These are phyloP conservation scores for Apoderus coryli DNA, from an alignment of 2,888 invertebrate genomes.

Conservation along the genomic window DNA sequence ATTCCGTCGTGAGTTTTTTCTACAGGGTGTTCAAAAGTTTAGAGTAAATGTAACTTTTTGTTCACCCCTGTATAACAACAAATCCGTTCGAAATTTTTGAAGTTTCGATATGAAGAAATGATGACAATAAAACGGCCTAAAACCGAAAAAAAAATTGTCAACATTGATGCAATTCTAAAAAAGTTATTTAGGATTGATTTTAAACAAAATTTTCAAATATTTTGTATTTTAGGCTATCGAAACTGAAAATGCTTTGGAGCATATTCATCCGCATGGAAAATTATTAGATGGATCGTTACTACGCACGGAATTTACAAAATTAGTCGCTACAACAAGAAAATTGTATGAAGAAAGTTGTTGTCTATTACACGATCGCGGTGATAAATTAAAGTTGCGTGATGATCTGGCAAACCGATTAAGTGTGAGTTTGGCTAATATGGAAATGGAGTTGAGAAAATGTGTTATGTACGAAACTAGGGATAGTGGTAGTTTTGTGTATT, in stretches of 20 bases:
- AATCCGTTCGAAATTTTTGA: too few species aligned
- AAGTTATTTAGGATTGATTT: too few species aligned
- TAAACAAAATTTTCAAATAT: conserved; percentile 32
- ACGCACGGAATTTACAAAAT: conserved; percentile 59
- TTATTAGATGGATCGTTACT: conserved; percentile 58
- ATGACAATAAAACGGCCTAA: background rate
- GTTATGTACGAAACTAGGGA: conserved; percentile 40
- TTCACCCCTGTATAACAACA: too few species aligned
- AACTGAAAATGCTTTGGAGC: conserved; percentile 52
- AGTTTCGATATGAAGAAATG: too few species aligned
- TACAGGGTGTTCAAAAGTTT: too few species aligned
- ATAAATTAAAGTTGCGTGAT: conserved; percentile 46
- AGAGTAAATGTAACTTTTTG: too few species aligned
- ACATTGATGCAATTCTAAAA: too few species aligned
- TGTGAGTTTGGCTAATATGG: conserved; percentile 50
- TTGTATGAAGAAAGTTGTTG: conserved; percentile 61
- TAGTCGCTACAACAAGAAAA: conserved; percentile 49
- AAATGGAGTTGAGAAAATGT: conserved; percentile 57
- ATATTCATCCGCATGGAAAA: conserved; percentile 68
- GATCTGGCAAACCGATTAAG: conserved; percentile 56
- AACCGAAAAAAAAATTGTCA: too few species aligned
- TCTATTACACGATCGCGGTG: conserved; percentile 51
- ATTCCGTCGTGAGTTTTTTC: too few species aligned
- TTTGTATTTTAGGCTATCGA: conserved; percentile 60
- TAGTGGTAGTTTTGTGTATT: conserved; percentile 43